Evolutionary conservation across 1,140 invertebrate species (phyloP), one percentile per base, ranked within the genome.

Genomic region (Leptoteleia sp.): DNA sequence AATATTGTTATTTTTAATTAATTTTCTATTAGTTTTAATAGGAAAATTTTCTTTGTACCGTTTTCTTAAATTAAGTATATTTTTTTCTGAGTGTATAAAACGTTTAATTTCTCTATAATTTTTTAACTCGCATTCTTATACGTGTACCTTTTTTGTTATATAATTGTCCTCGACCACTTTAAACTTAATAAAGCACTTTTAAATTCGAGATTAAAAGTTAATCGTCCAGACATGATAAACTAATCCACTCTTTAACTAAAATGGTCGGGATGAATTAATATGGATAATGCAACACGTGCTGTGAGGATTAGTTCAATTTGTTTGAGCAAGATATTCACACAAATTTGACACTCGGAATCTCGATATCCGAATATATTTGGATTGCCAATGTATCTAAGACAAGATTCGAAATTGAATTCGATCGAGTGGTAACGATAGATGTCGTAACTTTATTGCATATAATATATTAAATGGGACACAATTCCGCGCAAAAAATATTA

Each of bases 321-420:
- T 71, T 64, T 59, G 65, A 59, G 45, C 38, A 62, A 62, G 61
- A 78, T 68, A 78, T 72, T 72, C 62, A 37, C 48, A 50, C 62
- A 50, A 79, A 79, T 78, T 73, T 68, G 61, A 68, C 38, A 79
- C 68, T 79, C 27, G 12, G 35, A 61, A 64, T 73, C 47, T 57
- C 50, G 59, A 68, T 68, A 73, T 65, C 61, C 54, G 67, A 29
- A 72, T 77, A 29, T 72, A 68, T 22, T 25, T 22, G 45, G 68
- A 72, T 78, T 72, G 73, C 35, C 50, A 55, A 70, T 79, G 73
- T 64, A 70, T 73, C 57, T 68, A 57, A 68, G 55, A 62, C 62
- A 68, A 79, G 76, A 70, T 79, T 73, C 13, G 31, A 70, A 79
- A 79, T 73, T 79, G 62, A 79, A 70, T 79, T 64, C 43, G 57